Percentiles rank a stretch among this genome's conserved stretches.
These are phyloP conservation scores for Octomys mimax DNA, from an alignment of 2,797 vertebrate genomes.

Conservation along the genomic window DNA sequence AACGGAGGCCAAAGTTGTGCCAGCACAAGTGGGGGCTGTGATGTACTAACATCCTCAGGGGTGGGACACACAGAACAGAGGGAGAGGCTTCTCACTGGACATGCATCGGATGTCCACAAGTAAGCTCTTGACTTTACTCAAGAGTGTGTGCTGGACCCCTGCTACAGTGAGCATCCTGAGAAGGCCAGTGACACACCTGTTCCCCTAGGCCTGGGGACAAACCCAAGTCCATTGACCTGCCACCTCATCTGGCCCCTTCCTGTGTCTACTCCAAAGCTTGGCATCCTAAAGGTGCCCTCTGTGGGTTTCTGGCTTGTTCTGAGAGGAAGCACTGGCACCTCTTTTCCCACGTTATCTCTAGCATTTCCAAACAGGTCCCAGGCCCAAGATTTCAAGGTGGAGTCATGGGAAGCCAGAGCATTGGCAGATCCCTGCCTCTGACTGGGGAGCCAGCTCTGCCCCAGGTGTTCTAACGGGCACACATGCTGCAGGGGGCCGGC, in stretches of 20 bases:
- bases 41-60: slow-evolving; percentile 43
- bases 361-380: slow-evolving; percentile 71
- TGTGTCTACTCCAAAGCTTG: not conserved
- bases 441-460: slow-evolving; percentile 70
- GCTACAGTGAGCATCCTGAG: not conserved
- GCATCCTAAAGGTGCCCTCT: not conserved
- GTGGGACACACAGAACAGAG: not conserved
- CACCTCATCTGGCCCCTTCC: not conserved
- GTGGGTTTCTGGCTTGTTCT: slow-evolving; percentile 54
- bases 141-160: not conserved
- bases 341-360: slow-evolving; percentile 47
- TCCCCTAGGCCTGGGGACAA: not conserved
- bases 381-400: slow-evolving; percentile 58
- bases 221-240: not conserved
- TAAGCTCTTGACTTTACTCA: not conserved
- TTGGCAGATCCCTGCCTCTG: slow-evolving; percentile 66
- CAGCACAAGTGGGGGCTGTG: slow-evolving; percentile 48
- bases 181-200: not conserved
- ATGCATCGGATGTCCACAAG: rapidly evolving
- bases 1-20: slow-evolving; percentile 44
- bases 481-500: slow-evolving; percentile 47
- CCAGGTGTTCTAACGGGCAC: slow-evolving; percentile 78
- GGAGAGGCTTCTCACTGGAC: not conserved
- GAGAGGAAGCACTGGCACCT: slow-evolving; percentile 32
- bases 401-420: slow-evolving; percentile 56